phyloP scores from a whole-genome alignment of 2,888 invertebrate species.

The Drosophila picticornis region DNA sequence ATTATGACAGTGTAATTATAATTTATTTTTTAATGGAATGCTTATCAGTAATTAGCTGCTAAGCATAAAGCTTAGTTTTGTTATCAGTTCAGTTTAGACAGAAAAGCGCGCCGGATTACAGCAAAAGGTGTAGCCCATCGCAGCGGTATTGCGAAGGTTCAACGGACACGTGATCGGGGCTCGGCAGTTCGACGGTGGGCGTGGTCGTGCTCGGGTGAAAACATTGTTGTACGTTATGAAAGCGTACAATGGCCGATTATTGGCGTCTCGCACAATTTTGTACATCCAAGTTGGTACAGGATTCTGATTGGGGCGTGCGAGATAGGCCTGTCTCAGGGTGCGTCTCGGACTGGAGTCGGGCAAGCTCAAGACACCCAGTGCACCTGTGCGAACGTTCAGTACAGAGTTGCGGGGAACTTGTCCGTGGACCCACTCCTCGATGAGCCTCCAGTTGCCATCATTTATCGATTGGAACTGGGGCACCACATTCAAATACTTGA shows the following conservation, averaged over 20 bases:
- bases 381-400: constrained; percentile 22
- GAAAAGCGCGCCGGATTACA: constrained; percentile 16
- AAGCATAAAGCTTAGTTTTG: too few relatives aligned
- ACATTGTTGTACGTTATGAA: constrained; percentile 35
- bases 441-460: constrained; percentile 86
- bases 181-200: constrained; percentile 1
- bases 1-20: not conserved
- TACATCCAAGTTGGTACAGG: constrained; percentile 18
- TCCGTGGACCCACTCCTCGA: constrained; percentile 83
- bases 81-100: not conserved
- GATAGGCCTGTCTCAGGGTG: not conserved
- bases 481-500: constrained; percentile 85
- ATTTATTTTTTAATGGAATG: not conserved
- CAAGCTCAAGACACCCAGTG: constrained; percentile 1
- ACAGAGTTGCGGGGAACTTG: not conserved
- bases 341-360: not conserved
- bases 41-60: not conserved
- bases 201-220: not conserved
- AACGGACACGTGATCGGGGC: not conserved
- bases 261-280: constrained; percentile 9
- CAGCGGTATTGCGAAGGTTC: not conserved
- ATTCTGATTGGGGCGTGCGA: not conserved
- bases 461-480: constrained; percentile 87
- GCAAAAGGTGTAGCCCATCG: constrained; percentile 15
- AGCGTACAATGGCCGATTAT: not conserved